Base-by-base conservation (phyloP, 2,888 invertebrate genomes). In the Limulus polyphemus region DNA sequence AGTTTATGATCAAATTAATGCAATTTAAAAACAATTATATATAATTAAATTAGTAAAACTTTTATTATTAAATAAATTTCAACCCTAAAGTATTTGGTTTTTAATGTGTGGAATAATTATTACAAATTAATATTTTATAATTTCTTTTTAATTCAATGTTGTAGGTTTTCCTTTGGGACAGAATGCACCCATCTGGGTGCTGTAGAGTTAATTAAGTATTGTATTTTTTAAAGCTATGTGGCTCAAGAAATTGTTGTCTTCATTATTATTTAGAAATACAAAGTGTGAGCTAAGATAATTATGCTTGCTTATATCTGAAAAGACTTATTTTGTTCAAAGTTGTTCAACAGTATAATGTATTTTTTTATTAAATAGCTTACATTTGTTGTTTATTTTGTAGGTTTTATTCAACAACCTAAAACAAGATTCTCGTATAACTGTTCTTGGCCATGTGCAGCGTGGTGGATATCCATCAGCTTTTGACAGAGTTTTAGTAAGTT, bases 401-500 rank as follows among this genome's bases (percentile, higher is more conserved):
- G 68, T 77, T 62, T 72, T 79, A 54, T 71, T 70, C 12, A 68
- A 70, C 0, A 67, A 73, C 47, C 71, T 81, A 63, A 76, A 78
- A 65, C 79, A 78, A 71, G 81, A 81, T 71, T 80, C 80, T 1
- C 71, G 80, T 63, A 75, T 79, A 62, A 81, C 81, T 49, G 78
- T 81, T 47, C 74, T 81, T 51, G 81, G 81, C 59, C 81, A 81
- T 70, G 80, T 81, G 14, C 81, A 81, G 73, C 72, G 81, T 66
- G 81, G 81, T 64, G 81, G 81, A 46, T 75, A 75, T 64, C 80
- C 81, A 10, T 80, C 80, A 3, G 80, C 80, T 16, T 81, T 80
- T 71, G 81, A 81, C 71, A 75, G 81, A 61, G 75, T 81, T 58
- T 72, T 81, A 68, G 95, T 91, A 70, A 94, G 91, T 54, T 17